Conservation (phyloP, 1,140 invertebrate genomes). For the Heliconius eleuchia region DNA sequence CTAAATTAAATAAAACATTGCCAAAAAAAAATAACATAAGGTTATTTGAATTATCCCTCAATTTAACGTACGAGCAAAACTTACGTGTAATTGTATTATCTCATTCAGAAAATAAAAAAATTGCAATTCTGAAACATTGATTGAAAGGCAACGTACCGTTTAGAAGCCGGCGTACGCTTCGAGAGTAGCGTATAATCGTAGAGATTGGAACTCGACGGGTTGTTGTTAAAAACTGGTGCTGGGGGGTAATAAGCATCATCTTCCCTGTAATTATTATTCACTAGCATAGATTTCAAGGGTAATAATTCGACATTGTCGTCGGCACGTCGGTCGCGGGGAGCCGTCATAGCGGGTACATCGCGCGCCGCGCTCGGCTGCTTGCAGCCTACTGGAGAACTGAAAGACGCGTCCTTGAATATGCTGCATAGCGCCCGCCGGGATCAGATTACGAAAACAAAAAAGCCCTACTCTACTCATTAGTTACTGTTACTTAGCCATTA, state of each 20-base stretch:
- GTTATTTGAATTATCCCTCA: background rate
- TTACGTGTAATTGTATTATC: background rate
- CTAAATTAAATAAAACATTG: background rate
- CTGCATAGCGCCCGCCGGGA: slow-evolving; percentile 63
- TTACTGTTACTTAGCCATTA: background rate
- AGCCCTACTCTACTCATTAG: background rate
- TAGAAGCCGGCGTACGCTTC: slow-evolving; percentile 77
- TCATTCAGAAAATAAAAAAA: slow-evolving; percentile 16
- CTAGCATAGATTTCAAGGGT: slow-evolving; percentile 73
- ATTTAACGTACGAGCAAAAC: background rate
- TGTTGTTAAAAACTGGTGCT: slow-evolving; percentile 55
- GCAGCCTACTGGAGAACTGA: slow-evolving; percentile 64
- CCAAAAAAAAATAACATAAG: background rate
- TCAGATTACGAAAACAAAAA: slow-evolving; percentile 30
- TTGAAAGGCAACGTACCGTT: slow-evolving; percentile 62
- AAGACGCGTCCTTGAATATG: slow-evolving; percentile 74
- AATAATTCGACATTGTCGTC: slow-evolving; percentile 73
- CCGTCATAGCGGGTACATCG: slow-evolving; percentile 66
- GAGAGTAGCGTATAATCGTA: slow-evolving; percentile 76
- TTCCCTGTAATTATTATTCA: slow-evolving; percentile 70
- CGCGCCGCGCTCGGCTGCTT: slow-evolving; percentile 60
- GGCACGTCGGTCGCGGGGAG: slow-evolving; percentile 60
- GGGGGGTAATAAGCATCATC: slow-evolving; percentile 68
- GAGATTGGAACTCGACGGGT: slow-evolving; percentile 69
- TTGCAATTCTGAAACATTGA: slow-evolving; percentile 37